Evolutionary conservation across 2,797 vertebrate species (phyloP).

Genomic region (Diglossa cyanea): DNA sequence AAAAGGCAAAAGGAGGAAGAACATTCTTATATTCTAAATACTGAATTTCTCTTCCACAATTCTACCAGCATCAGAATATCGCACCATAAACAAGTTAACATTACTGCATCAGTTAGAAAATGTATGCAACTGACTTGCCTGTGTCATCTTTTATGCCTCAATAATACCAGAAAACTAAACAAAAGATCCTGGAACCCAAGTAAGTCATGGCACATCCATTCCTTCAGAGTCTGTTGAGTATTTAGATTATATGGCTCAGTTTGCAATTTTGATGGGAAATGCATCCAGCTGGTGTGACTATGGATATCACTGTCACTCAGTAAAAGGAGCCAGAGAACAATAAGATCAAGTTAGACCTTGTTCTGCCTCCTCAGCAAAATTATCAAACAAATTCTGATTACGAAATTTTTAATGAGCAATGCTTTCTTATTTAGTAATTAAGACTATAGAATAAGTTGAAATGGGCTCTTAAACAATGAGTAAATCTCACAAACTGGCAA

Average conservation of each 20-base stretch:
- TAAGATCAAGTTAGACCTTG: constrained; percentile 9
- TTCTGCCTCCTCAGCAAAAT: constrained; percentile 49
- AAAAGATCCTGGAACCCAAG: background rate
- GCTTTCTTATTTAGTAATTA: background rate
- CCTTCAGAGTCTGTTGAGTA: background rate
- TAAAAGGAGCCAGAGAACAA: background rate
- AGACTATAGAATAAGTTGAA: background rate
- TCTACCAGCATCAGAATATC: background rate
- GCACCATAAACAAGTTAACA: background rate
- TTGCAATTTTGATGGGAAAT: background rate
- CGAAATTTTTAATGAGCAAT: background rate
- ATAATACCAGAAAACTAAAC: background rate
- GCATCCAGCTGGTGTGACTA: background rate
- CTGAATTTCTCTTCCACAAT: background rate
- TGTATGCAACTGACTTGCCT: background rate
- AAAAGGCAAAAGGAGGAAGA: background rate
- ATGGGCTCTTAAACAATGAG: background rate
- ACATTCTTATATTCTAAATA: background rate
- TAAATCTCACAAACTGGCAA: background rate
- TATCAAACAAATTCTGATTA: constrained; percentile 1
- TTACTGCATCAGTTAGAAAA: background rate
- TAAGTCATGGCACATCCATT: background rate
- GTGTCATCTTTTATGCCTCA: background rate
- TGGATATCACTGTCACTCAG: background rate
- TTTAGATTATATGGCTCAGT: background rate